Conservation (phyloP, 2,113 vertebrate species). For the Perca schrenkii region DNA sequence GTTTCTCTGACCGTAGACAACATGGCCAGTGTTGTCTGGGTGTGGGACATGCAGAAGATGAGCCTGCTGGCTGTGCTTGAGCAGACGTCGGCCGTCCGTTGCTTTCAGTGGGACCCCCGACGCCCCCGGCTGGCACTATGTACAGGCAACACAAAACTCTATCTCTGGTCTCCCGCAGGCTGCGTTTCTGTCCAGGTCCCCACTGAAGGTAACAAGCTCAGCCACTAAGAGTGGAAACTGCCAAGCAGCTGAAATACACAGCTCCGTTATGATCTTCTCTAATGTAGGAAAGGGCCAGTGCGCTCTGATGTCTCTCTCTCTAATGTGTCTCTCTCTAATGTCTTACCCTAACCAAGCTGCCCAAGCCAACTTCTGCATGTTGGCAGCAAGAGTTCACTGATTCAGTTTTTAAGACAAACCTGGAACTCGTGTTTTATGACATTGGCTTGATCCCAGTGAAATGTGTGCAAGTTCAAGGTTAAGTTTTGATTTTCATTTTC, state of each 20-base stretch:
- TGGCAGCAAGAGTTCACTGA: constrained; percentile 9
- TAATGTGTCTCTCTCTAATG: not conserved
- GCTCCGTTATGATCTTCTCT: not conserved
- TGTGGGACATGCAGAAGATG: constrained; percentile 94
- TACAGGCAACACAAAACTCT: constrained; percentile 88
- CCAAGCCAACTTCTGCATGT: not conserved
- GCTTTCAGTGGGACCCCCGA: constrained; percentile 92
- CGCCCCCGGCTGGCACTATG: constrained; percentile 91
- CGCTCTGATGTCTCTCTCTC: not conserved
- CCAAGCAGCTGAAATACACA: not conserved
- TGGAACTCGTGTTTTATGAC: not conserved
- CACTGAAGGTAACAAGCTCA: constrained; percentile 85
- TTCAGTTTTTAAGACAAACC: not conserved
- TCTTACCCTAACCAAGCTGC: not conserved
- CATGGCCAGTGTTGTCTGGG: constrained; percentile 90
- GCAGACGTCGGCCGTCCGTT: constrained; percentile 87
- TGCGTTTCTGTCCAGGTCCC: constrained; percentile 91
- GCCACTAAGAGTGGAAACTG: not conserved
- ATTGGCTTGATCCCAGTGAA: not conserved
- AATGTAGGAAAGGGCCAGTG: not conserved
- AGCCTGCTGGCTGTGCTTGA: constrained; percentile 88
- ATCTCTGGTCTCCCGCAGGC: constrained; percentile 92
- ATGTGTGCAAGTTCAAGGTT: not conserved
- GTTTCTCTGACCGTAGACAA: constrained; percentile 85
- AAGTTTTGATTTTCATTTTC: not conserved